phyloP scores from a whole-genome alignment of 2,888 invertebrate genomes.

The Vannuccia rotundouncinata region DNA sequence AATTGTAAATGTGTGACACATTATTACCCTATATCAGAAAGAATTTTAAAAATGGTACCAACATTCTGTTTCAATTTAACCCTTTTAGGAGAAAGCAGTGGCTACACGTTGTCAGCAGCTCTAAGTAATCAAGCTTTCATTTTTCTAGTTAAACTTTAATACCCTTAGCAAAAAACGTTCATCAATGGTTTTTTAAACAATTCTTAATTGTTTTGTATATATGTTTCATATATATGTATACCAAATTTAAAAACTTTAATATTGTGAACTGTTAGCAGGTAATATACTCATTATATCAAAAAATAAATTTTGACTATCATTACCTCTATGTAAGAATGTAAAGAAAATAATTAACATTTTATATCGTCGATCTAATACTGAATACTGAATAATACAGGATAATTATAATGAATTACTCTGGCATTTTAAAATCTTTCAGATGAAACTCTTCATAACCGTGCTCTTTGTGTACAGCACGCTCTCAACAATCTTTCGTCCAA shows the following conservation, averaged over 20 bases:
- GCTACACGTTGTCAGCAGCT: neutral
- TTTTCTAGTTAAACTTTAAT: neutral
- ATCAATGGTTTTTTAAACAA: neutral
- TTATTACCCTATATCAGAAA: neutral
- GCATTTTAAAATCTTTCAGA: neutral
- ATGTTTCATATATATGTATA: neutral
- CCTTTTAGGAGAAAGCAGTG: neutral
- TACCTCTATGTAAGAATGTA: too few species aligned
- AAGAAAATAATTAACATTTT: too few species aligned
- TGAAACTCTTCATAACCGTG: neutral
- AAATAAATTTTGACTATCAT: too few species aligned
- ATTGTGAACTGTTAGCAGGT: too few species aligned
- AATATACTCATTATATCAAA: too few species aligned
- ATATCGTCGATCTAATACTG: too few species aligned
- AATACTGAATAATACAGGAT: too few species aligned
- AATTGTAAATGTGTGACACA: neutral
- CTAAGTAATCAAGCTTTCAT: too few species aligned
- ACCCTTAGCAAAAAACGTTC: neutral
- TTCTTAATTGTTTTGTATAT: too few species aligned
- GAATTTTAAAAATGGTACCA: neutral
- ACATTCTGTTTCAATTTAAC: neutral
- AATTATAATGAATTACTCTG: too few species aligned
- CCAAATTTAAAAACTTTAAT: too few species aligned
- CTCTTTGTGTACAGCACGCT: neutral
- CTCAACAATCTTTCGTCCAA: conserved; percentile 4